Evolutionary conservation across 2,888 invertebrate species (phyloP).

Genomic region (Tipula lateralis): DNA sequence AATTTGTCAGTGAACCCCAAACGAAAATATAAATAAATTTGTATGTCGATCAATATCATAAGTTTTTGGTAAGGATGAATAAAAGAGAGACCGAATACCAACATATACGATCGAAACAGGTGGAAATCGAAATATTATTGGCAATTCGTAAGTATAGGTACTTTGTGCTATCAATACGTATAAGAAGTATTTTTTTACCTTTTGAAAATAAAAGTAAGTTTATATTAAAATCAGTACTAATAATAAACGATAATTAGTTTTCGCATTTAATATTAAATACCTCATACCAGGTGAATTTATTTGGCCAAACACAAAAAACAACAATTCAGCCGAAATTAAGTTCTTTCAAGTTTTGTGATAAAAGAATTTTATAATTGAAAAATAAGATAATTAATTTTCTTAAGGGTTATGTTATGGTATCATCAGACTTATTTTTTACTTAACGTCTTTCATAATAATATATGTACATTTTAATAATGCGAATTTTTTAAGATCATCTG

Average conservation of each 20-base stretch:
- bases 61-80: not conserved
- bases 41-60: not conserved
- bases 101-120: not conserved
- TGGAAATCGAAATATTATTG: not conserved
- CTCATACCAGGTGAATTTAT: constrained; percentile 13
- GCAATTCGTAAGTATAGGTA: not conserved
- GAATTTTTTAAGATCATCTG: not conserved
- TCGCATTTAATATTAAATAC: not conserved
- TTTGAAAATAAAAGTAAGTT: not conserved
- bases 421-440: not conserved
- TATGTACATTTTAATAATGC: no score
- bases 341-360: not conserved
- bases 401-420: not conserved
- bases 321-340: not conserved
- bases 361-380: constrained; percentile 15
- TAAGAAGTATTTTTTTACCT: not conserved
- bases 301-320: not conserved
- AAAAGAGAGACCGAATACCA: not conserved
- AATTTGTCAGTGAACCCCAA: not conserved
- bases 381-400: not conserved
- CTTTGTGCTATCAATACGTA: not conserved
- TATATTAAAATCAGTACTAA: not conserved
- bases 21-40: not conserved
- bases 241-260: not conserved
- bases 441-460: not conserved